Conservation (phyloP, 2,888 invertebrate species). For the Eremobia ochroleuca region DNA sequence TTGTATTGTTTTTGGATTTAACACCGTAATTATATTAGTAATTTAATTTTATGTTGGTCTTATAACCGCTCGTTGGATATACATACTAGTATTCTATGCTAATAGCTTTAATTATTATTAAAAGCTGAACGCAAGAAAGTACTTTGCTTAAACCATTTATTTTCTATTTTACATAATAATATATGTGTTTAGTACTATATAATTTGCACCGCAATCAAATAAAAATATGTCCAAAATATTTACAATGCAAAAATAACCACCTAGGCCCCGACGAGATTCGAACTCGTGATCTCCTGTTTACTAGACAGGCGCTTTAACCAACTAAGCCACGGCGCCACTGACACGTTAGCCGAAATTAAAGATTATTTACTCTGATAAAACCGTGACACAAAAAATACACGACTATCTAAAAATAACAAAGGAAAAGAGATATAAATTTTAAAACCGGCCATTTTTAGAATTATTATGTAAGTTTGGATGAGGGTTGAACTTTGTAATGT, state of each 20-base stretch:
- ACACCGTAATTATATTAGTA: conserved; percentile 61
- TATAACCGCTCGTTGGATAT: conserved; percentile 12
- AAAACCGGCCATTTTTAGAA: not conserved
- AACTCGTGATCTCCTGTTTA: conserved; percentile 90
- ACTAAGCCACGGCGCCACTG: conserved; percentile 88
- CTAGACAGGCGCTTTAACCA: conserved; percentile 90
- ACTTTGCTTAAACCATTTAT: not conserved
- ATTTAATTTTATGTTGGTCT: conserved; percentile 54
- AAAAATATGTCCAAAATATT: not conserved
- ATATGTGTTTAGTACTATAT: too few relatives aligned
- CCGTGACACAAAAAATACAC: not conserved
- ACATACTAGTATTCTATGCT: not conserved
- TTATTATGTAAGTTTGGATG: too few relatives aligned
- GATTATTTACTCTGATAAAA: conserved; percentile 6
- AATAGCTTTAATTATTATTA: conserved; percentile 22
- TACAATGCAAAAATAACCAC: conserved; percentile 33
- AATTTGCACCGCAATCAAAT: conserved; percentile 12
- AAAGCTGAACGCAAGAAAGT: not conserved
- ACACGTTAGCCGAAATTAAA: not conserved
- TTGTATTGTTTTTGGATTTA: conserved; percentile 65
- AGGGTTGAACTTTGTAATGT: not conserved
- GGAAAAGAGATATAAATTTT: not conserved
- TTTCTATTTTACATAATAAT: not conserved
- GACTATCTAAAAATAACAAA: conserved; percentile 15
- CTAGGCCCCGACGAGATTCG: conserved; percentile 79